Base-by-base conservation (phyloP, 2,113 vertebrate species). In the Salvator merianae region DNA sequence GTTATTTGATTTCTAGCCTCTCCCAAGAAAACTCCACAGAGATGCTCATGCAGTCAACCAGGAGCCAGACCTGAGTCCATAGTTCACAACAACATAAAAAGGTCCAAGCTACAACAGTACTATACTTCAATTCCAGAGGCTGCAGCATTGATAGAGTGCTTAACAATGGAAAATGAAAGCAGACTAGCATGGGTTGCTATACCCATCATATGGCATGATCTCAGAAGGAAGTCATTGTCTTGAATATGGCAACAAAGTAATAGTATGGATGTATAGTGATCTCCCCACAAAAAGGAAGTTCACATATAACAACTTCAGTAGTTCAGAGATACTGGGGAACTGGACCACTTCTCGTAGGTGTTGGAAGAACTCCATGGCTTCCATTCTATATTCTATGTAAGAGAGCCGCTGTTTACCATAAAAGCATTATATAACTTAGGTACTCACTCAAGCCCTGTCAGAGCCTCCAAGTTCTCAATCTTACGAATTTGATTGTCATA, bases 401-500 rank as follows among this genome's bases (percentile, higher is more conserved):
- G 30, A 47, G 40, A 47, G 40, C 40, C 47, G 40, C 9, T 30
- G 24, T 12, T 47, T 26, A 47, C 72, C 8, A 16, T 74, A 47
- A 74, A 28, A 74, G 40, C 26, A 10, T 28, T 30, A 47, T 47
- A 30, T 30, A 47, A 16, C 36, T 24, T 10, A 38, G 6, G 3
- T 68, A 97, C 99, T 98, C 95, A 99, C 99, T 99, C 97, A 16
- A 99, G 91, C 18, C 97, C 96, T 50, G 95, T 97, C 47, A 99
- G 95, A 26, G 95, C 93, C 79, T 98, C 96, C 91, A 99, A 95
- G 91, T 98, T 99, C 94, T 99, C 98, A 7, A 99, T 96, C 93
- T 97, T 97, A 89, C 96, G 96, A 83, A 99, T 97, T 87, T 99
- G 98, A 96, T 99, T 99, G 96, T 99, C 99, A 53, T 99, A 99